Base-by-base conservation (phyloP, 2,797 vertebrate species). In the Caiman crocodilus region DNA sequence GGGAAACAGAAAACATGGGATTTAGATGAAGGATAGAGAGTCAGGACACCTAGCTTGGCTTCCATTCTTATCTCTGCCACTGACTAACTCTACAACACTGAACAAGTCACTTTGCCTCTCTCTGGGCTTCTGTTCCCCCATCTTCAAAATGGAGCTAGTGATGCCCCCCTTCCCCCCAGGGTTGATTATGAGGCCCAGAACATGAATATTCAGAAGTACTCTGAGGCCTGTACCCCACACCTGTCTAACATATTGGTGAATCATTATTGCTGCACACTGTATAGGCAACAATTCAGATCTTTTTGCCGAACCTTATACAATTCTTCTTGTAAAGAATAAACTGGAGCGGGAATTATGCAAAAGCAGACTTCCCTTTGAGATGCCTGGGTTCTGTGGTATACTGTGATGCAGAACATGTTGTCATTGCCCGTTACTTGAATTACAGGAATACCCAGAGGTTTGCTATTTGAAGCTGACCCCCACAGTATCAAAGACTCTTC, bases 1-100 rank as follows among this genome's bases (percentile, higher is more conserved):
- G 75, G 42, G 35, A 79, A 26, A 32, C 18, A 85, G 59, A 88
- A 92, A 84, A 94, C 4, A 11, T 14, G n/a, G 76, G 83, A 89
- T 56, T 26, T 35, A 96, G 57, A 60, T 69, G 76, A 61, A 88
- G 59, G 50, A 73, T 15, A 23, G 35, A 25, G 69, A 73, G 23
- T 50, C 35, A 73, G 32, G 14, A 50, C 35, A 50, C 69, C 35
- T 50, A 10, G 42, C 42, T 50, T 50, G 21, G 35, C 7, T 50
- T 73, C 35, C 69, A 73, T 26, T 50, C 67, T 7, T 23, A 73
- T 21, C 50, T 73, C 23, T 16, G 23, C 35, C 69, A 73, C 21
- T 73, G 50, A 26, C 35, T 26, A 83, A 85, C 15, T 15, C 88
- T 89, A 21, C 30, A 35, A 82, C 1, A 9, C 79, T 56, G 56